Percentiles rank a stretch among this genome's conserved stretches.
phyloP scores from a whole-genome alignment of 1,140 invertebrate species.

The Trachymyrmex septentrionalis region DNA sequence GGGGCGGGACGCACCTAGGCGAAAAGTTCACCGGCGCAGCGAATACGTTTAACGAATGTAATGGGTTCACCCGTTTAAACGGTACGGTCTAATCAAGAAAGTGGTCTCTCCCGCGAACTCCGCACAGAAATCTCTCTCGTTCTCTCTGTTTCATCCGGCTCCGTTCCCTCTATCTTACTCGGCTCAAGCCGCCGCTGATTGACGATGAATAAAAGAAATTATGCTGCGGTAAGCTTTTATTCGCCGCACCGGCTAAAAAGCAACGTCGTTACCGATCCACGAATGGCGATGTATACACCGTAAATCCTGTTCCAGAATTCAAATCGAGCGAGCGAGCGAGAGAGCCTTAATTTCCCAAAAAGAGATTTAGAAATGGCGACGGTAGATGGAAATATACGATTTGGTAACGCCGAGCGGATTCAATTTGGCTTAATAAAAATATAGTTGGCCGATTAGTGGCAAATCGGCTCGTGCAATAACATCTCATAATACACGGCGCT shows the following conservation, averaged over 20 bases:
- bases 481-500: conserved; percentile 42
- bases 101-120: conserved; percentile 68
- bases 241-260: conserved; percentile 65
- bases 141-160: not conserved
- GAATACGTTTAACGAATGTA: conserved; percentile 74
- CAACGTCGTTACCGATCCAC: conserved; percentile 67
- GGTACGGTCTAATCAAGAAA: conserved; percentile 76
- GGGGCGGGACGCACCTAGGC: conserved; percentile 1
- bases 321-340: conserved; percentile 20
- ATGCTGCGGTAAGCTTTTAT: conserved; percentile 71
- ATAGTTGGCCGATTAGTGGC: not conserved
- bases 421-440: conserved; percentile 61
- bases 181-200: conserved; percentile 65
- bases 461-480: conserved; percentile 38
- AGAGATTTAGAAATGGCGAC: conserved; percentile 28
- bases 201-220: conserved; percentile 75
- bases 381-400: conserved; percentile 38
- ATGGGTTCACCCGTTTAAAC: conserved; percentile 69
- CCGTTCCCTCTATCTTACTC: not conserved
- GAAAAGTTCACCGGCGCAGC: conserved; percentile 64
- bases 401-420: conserved; percentile 30
- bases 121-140: conserved; percentile 58
- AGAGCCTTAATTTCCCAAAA: conserved; percentile 38
- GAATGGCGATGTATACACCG: conserved; percentile 8
- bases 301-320: conserved; percentile 65